These are phyloP conservation scores for Trisateles emortualis DNA, from an alignment of 2,888 invertebrate genomes.

Conservation along the genomic window DNA sequence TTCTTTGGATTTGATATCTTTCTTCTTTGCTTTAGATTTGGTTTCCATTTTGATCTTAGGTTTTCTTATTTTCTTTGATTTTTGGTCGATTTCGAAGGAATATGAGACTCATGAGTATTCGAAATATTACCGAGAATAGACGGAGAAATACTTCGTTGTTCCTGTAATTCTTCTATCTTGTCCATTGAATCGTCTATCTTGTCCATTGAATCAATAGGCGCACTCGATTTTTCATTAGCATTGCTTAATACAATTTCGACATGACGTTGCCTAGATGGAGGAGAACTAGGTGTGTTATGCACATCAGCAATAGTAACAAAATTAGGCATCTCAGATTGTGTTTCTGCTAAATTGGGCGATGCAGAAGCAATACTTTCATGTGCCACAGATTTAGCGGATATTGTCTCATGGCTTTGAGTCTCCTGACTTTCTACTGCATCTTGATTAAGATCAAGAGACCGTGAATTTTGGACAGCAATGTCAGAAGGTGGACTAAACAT, in stretches of 20 bases:
- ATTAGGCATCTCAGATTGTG: slow-evolving; percentile 5
- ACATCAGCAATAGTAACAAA: not conserved
- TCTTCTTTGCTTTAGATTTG: slow-evolving; percentile 2
- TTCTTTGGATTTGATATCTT: slow-evolving; percentile 1
- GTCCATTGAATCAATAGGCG: not conserved
- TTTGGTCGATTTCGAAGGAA: not conserved
- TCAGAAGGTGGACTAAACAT: slow-evolving; percentile 4
- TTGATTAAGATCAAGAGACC: not conserved
- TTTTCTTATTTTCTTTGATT: not conserved
- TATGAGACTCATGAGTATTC: not conserved
- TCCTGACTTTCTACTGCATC: not conserved
- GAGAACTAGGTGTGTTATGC: not conserved
- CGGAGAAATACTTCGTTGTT: not conserved
- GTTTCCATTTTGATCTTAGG: no score
- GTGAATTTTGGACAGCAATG: not conserved
- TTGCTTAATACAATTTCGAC: not conserved
- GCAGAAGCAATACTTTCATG: slow-evolving; percentile 4
- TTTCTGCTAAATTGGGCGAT: slow-evolving; percentile 9
- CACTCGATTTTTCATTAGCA: not conserved
- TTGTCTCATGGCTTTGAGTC: not conserved
- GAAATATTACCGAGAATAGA: not conserved
- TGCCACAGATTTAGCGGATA: not conserved
- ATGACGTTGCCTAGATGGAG: not conserved
- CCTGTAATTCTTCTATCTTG: slow-evolving; percentile 1
- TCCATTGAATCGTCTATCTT: slow-evolving; percentile 4